Conservation (phyloP, 35 echinoderm and acorn worm species). For the Apostichopus japonicus region DNA sequence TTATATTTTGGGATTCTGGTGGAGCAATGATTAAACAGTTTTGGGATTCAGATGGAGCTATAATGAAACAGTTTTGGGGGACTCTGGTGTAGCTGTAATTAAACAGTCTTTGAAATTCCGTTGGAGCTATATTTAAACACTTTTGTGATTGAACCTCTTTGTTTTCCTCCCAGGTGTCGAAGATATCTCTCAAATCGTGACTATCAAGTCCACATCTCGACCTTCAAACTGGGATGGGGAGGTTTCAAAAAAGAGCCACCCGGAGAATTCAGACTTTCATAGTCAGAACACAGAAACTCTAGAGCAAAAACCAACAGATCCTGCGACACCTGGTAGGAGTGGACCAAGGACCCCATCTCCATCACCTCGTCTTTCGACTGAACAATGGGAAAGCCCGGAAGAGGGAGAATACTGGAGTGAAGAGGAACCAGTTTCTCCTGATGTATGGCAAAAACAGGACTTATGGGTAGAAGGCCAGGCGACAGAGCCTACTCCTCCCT, state of each 20-base stretch:
- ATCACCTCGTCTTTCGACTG: constrained; percentile 21
- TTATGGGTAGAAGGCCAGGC: constrained; percentile 53
- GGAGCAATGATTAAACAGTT: too few species aligned
- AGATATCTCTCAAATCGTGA: constrained; percentile 44
- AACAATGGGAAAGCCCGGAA: constrained; percentile 30
- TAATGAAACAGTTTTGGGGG: too few species aligned
- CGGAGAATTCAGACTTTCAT: constrained; percentile 34
- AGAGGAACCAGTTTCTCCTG: constrained; percentile 52
- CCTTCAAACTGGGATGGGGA: constrained; percentile 29
- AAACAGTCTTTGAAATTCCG: too few species aligned
- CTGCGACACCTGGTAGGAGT: constrained; percentile 38
- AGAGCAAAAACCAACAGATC: constrained; percentile 27
- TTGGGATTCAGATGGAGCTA: too few species aligned
- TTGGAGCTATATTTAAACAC: too few species aligned
- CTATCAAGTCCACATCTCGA: neutral
- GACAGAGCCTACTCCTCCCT: constrained; percentile 10
- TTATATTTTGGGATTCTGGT: too few species aligned
- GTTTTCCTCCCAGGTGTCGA: constrained; percentile 12
- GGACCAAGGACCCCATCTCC: constrained; percentile 91
- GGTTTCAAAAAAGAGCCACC: neutral
- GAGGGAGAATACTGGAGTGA: constrained; percentile 61
- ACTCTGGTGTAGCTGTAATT: too few species aligned
- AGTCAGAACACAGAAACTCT: constrained; percentile 35
- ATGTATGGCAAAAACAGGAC: constrained; percentile 11
- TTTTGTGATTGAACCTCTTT: too few species aligned